Base-by-base conservation (phyloP, 2,797 vertebrate genomes). In the Labroides dimidiatus region DNA sequence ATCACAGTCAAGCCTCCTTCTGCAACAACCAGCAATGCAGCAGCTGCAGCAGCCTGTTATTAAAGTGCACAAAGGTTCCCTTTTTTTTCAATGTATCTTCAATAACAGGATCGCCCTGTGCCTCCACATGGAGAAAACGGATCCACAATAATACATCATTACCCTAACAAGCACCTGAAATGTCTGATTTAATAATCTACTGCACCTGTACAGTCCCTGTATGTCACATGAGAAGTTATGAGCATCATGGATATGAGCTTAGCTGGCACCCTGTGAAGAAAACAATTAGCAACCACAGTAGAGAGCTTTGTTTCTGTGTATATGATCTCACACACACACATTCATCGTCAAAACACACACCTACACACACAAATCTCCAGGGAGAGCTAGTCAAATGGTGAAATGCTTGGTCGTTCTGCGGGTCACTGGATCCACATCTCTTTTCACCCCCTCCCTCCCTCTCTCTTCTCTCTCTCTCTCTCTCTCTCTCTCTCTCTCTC, bases 341-440 rank as follows among this genome's bases (percentile, higher is more conserved):
- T 19, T 7, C 11, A 39, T 1, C 43, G 33, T 48, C n/a, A 11
- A 10, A 61, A 30, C 77, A 72, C 72, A 69, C 41, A 63, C 36
- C 67, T 55, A 84, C 70, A 58, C 79, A 66, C 77, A 80, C 82
- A 82, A 69, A 80, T 84, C 87, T 80, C 87, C 69, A 21, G 81
- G 73, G 89, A 87, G 81, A 81, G 55, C 53, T 66, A 77, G 81
- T 86, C 80, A 84, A 84, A 87, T 66, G 75, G 82, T 79, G 77
- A 81, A 83, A 71, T n/a, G 72, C 78, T 89, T 84, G 60, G 60
- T 85, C 69, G 69, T 86, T 87, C 84, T 36, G 56, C 1, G 82
- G 89, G 85, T 88, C 87, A 89, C 72, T 80, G 67, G 72, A 55
- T 82, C 68, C 79, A 75, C 63, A 58, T 77, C 77, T 68, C 72